These are phyloP conservation scores for Cottoperca gobio DNA, from an alignment of 2,797 vertebrate genomes.

Conservation along the genomic window DNA sequence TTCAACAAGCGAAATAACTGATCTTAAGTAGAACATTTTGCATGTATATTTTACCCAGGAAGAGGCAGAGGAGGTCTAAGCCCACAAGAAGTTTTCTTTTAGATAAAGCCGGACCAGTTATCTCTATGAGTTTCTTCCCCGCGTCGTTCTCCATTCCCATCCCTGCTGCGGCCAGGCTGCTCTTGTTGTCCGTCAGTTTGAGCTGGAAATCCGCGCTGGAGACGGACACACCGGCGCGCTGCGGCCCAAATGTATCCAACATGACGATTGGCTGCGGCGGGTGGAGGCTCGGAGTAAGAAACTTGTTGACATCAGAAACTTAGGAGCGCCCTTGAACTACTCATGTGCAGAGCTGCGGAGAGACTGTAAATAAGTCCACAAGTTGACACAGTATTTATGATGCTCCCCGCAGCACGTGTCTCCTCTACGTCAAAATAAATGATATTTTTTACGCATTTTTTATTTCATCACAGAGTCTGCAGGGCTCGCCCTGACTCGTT, in stretches of 20 bases:
- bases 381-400: slow-evolving; percentile 25
- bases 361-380: neutral
- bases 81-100: slow-evolving; percentile 76
- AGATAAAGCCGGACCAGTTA: slow-evolving; percentile 64
- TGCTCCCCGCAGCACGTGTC: slow-evolving; percentile 9
- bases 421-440: neutral
- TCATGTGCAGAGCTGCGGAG: slow-evolving; percentile 5
- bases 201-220: slow-evolving; percentile 63
- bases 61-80: slow-evolving; percentile 78
- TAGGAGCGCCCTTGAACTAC: slow-evolving; percentile 4
- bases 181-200: slow-evolving; percentile 60
- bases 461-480: slow-evolving; percentile 32
- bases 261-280: slow-evolving; percentile 41
- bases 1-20: slow-evolving; percentile 1
- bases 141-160: slow-evolving; percentile 62
- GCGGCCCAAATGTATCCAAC: slow-evolving; percentile 66
- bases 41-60: slow-evolving; percentile 68
- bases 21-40: no score
- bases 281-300: neutral
- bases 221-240: slow-evolving; percentile 26
- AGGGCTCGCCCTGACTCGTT: slow-evolving; percentile 49
- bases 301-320: slow-evolving; percentile 31
- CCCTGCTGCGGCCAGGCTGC: slow-evolving; percentile 24
- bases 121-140: slow-evolving; percentile 62
- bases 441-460: slow-evolving; percentile 27